phyloP scores from a whole-genome alignment of 2,888 invertebrate genomes.

The Scaptomyza flava region DNA sequence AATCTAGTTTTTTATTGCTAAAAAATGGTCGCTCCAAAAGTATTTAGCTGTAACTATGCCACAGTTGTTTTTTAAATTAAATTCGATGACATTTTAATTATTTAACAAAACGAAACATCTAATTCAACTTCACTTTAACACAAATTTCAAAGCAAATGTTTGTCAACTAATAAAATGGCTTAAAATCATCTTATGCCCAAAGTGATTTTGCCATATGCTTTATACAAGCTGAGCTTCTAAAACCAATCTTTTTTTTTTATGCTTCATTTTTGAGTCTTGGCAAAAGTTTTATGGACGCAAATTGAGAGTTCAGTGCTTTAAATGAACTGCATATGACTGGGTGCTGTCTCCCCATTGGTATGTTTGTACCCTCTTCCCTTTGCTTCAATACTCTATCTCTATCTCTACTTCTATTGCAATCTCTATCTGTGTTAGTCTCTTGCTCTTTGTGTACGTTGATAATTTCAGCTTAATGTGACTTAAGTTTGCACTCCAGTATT shows the following conservation, averaged over 20 bases:
- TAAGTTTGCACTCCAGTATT: constrained; percentile 75
- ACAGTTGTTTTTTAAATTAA: no score
- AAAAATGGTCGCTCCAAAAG: no score
- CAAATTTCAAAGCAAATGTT: background rate
- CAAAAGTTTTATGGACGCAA: constrained; percentile 18
- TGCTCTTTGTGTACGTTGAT: constrained; percentile 63
- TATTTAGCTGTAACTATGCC: no score
- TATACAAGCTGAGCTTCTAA: background rate
- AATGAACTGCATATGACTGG: constrained; percentile 24
- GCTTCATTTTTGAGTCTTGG: background rate
- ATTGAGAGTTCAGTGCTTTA: constrained; percentile 12
- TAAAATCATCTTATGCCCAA: background rate
- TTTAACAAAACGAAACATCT: no score
- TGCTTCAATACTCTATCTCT: background rate
- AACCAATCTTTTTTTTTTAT: background rate
- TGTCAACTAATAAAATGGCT: background rate
- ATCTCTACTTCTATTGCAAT: background rate
- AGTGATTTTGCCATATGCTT: background rate
- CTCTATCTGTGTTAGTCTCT: background rate
- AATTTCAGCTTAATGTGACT: constrained; percentile 75
- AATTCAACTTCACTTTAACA: background rate
- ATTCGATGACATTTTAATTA: no score
- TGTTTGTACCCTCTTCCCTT: background rate
- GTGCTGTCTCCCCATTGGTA: constrained; percentile 2
- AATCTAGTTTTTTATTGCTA: no score